Conservation (phyloP, 2,888 invertebrate species). For the Colletes collaris region DNA sequence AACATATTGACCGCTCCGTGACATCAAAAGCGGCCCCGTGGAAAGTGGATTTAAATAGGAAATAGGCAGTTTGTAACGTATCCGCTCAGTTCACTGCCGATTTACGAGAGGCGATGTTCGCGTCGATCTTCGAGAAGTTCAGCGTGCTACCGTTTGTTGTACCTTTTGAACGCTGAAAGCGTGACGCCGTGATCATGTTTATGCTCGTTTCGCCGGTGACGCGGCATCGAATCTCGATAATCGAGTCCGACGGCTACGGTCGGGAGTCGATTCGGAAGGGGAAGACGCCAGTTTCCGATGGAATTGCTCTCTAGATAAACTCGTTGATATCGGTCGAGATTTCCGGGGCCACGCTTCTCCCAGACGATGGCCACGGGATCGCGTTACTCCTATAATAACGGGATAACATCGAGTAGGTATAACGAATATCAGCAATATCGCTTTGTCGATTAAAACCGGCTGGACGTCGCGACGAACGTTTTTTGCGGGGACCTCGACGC, state of each 20-base stretch:
- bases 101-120: too few relatives aligned
- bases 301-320: conserved; percentile 27
- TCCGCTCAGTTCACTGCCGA: too few relatives aligned
- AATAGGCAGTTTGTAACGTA: too few relatives aligned
- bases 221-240: conserved; percentile 16
- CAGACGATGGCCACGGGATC: conserved; percentile 35
- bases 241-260: conserved; percentile 3
- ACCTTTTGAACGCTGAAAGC: background rate
- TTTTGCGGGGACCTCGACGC: background rate
- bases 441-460: conserved; percentile 35
- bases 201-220: background rate
- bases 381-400: conserved; percentile 37
- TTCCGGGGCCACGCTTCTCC: conserved; percentile 26
- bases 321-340: conserved; percentile 15
- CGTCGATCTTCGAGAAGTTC: background rate
- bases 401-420: conserved; percentile 33
- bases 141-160: background rate
- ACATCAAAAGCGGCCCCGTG: too few relatives aligned
- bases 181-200: background rate
- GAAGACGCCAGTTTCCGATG: conserved; percentile 31
- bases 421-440: conserved; percentile 52
- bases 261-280: background rate
- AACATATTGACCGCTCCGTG: too few relatives aligned
- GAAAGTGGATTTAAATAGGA: too few relatives aligned
- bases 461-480: background rate